phyloP scores from a whole-genome alignment of 1,140 invertebrate genomes.

The Nixonia krombeini region DNA sequence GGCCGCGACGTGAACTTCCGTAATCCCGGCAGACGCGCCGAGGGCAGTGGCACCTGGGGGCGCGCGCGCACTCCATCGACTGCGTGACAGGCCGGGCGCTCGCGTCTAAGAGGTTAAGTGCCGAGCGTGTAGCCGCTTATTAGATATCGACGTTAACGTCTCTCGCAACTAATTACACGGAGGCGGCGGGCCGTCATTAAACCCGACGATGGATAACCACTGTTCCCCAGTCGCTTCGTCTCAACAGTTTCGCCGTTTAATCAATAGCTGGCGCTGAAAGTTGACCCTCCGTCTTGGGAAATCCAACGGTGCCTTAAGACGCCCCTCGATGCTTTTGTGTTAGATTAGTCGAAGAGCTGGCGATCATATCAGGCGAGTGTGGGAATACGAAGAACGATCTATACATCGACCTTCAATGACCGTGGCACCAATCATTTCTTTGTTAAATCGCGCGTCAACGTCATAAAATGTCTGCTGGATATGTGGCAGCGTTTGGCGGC shows the following conservation, averaged over 20 bases:
- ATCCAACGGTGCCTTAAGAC: too few relatives aligned
- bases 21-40: not conserved
- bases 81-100: conserved; percentile 16
- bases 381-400: too few relatives aligned
- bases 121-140: conserved; percentile 38
- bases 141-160: conserved; percentile 49
- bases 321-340: too few relatives aligned
- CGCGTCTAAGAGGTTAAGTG: conserved; percentile 15
- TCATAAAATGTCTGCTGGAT: too few relatives aligned
- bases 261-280: not conserved
- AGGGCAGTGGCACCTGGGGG: conserved; percentile 4
- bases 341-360: too few relatives aligned
- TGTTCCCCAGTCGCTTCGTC: conserved; percentile 6
- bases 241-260: conserved; percentile 17
- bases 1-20: conserved; percentile 14
- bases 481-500: too few relatives aligned
- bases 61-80: not conserved
- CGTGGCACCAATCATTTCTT: too few relatives aligned
- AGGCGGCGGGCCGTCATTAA: conserved; percentile 48
- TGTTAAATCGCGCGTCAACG: too few relatives aligned
- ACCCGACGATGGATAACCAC: conserved; percentile 36
- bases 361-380: too few relatives aligned
- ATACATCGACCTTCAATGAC: too few relatives aligned
- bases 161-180: conserved; percentile 50
- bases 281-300: not conserved